A percentile compares a stretch with the other conserved stretches of the same genome.
Conservation (phyloP, 1,140 invertebrate genomes). For the Wasmannia auropunctata region DNA sequence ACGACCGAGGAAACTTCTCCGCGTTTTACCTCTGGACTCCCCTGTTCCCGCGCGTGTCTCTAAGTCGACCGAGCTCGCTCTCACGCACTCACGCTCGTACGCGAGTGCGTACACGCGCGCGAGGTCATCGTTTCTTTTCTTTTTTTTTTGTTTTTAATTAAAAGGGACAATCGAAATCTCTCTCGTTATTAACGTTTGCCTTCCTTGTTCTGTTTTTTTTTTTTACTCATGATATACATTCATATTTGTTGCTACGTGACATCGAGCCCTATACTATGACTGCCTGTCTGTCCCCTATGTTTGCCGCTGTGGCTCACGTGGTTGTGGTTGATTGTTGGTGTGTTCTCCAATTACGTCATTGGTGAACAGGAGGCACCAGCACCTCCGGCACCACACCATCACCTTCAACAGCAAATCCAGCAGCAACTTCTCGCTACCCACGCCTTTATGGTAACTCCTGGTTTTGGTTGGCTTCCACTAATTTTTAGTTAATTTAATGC, state of each 20-base stretch:
- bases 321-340: constrained; percentile 86
- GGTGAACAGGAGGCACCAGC: constrained; percentile 85
- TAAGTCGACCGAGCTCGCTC: neutral
- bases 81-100: neutral
- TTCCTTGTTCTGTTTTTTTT: constrained; percentile 52
- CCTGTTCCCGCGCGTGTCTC: neutral
- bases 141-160: constrained; percentile 19
- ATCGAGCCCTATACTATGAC: constrained; percentile 84
- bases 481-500: constrained; percentile 77
- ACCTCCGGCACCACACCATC: constrained; percentile 85
- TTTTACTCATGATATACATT: constrained; percentile 76
- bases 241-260: constrained; percentile 81
- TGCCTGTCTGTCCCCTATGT: constrained; percentile 86
- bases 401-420: constrained; percentile 86
- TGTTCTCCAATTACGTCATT: constrained; percentile 85
- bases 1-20: constrained; percentile 4
- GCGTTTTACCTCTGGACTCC: neutral
- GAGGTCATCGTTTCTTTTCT: neutral
- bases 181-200: constrained; percentile 75
- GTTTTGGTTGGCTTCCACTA: constrained; percentile 86
- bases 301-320: constrained; percentile 86
- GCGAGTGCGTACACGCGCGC: neutral
- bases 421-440: constrained; percentile 86
- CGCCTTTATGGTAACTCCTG: constrained; percentile 86
- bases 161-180: neutral